phyloP scores from a whole-genome alignment of 2,113 vertebrate species.

The Etheostoma spectabile region DNA sequence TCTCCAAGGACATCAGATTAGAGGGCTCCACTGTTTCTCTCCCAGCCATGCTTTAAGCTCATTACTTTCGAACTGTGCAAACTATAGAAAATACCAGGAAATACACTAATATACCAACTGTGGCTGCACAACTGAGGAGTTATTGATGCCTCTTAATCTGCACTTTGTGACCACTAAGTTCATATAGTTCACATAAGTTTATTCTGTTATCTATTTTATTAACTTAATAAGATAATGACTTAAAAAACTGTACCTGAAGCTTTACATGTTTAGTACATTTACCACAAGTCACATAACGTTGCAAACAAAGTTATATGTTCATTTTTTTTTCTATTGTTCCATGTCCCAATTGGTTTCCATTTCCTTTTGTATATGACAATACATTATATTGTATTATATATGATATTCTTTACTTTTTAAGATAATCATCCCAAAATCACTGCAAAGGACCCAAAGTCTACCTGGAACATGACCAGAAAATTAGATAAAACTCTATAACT shows the following conservation, averaged over 20 bases:
- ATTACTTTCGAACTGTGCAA: constrained; percentile 3
- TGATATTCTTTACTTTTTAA: neutral
- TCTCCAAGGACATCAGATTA: constrained; percentile 16
- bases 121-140: neutral
- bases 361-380: neutral
- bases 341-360: neutral
- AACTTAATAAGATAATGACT: neutral
- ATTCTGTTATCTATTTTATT: neutral
- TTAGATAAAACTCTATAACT: neutral
- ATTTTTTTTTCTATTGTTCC: neutral
- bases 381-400: too few species aligned
- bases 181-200: neutral
- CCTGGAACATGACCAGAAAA: neutral
- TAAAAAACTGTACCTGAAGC: neutral
- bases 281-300: neutral
- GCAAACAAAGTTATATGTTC: neutral
- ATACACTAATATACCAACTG: constrained; percentile 8
- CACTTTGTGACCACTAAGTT: neutral
- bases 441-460: neutral
- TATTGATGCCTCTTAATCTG: neutral
- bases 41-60: constrained; percentile 22
- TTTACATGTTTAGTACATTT: neutral
- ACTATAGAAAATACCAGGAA: constrained; percentile 5
- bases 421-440: neutral
- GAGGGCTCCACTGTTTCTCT: constrained; percentile 21